A percentile compares a stretch with the other conserved stretches of the same genome.
Conservation (phyloP, 2,888 invertebrate species). For the Caenorhabditis virilis region DNA sequence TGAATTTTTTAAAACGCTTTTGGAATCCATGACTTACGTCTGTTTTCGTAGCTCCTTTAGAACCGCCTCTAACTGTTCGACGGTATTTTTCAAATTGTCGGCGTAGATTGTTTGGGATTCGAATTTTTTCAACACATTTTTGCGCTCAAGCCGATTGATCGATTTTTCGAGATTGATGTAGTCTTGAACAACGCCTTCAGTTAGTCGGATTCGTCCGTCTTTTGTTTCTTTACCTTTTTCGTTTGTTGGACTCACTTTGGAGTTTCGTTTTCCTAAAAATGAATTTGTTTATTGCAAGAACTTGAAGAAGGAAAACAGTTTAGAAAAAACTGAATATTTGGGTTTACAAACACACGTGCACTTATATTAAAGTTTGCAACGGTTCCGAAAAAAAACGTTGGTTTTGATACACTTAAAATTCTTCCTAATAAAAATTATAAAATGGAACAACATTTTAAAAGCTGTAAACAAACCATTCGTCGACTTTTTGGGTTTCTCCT, state of each 20-base stretch:
- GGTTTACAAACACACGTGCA: too few species aligned
- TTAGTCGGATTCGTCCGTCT: slow-evolving; percentile 57
- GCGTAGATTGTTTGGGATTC: slow-evolving; percentile 68
- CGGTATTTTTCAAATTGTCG: slow-evolving; percentile 66
- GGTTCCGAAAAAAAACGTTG: too few species aligned
- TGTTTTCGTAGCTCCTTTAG: slow-evolving; percentile 68
- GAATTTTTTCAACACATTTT: slow-evolving; percentile 69
- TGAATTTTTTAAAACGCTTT: neutral
- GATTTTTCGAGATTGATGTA: slow-evolving; percentile 70
- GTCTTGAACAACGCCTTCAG: slow-evolving; percentile 62
- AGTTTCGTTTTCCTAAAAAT: slow-evolving; percentile 17
- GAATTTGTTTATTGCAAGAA: neutral
- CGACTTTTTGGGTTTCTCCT: slow-evolving; percentile 10
- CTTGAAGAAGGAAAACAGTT: too few species aligned
- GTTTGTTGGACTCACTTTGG: slow-evolving; percentile 29
- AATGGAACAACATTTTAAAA: too few species aligned
- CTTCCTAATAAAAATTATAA: too few species aligned
- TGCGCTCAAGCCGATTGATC: slow-evolving; percentile 68
- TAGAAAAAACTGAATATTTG: too few species aligned
- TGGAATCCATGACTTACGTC: slow-evolving; percentile 54
- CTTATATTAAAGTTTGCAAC: too few species aligned
- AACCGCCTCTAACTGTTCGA: slow-evolving; percentile 68
- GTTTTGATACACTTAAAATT: too few species aligned
- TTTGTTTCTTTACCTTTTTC: slow-evolving; percentile 8
- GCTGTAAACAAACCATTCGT: neutral